Base-by-base conservation (phyloP, 1,140 invertebrate genomes). In the Drosophila neocordata region DNA sequence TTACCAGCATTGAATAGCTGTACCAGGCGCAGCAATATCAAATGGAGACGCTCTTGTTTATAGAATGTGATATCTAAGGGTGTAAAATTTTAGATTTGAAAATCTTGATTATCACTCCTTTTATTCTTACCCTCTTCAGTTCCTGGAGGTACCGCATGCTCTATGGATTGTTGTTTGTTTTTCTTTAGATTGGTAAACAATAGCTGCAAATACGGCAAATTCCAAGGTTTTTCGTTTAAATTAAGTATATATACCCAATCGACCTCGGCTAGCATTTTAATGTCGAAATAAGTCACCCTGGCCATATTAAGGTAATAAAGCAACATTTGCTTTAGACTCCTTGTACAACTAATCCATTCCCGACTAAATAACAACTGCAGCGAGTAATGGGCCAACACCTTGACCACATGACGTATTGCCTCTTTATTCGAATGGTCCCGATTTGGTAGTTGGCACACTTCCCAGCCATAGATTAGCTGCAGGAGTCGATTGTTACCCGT, bases 1-100 rank as follows among this genome's bases (percentile, higher is more conserved):
- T 74, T 90, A 18, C 79, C 77, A 4, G 77, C 72, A 69, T 91
- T 84, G 20, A 91, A 91, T 0, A 91, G 62, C 27, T 91, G 85
- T 0, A 89, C 58, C 1, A 91, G 65, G 0, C 89, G 85, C 13
- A 91, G 35, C 1, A 89, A 35, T 2, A 89, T 77, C 1, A 91
- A 48, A 9, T 73, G 51, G 2, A 89, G 15, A 5, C 73, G 70
- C 22, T 91, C 89, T 5, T 72, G 65, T 13, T 62, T 58, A 0
- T 88, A 64, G 53, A 79, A 89, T 1, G 48, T 55, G 0, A 88
- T 57, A 60, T 91, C 89, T 91, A 18, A 6, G 31, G n/a, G n/a
- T n/a, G n/a, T n/a, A n/a, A n/a, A n/a, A n/a, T n/a, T n/a, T n/a
- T n/a, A n/a, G n/a, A n/a, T n/a, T n/a, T n/a, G n/a, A n/a, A n/a